Percentiles rank a stretch among this genome's conserved stretches.
Evolutionary conservation across 1,140 invertebrate species (phyloP).

Genomic region (Tribolium madens): DNA sequence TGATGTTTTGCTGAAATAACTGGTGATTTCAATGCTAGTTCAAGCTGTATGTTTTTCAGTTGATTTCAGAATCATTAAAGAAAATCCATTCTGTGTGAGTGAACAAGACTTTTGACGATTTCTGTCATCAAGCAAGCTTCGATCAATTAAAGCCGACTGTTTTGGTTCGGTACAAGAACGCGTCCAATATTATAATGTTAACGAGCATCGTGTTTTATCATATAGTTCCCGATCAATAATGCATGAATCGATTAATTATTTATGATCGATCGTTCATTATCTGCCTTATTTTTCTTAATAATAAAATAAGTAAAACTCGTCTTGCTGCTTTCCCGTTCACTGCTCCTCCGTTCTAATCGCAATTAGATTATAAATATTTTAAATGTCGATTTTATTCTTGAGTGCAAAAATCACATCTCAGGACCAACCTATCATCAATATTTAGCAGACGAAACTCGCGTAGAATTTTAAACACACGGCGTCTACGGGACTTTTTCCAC

Average conservation of each 20-base stretch:
- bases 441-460: constrained; percentile 42
- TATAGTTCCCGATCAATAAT: constrained; percentile 59
- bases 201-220: constrained; percentile 54
- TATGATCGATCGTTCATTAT: constrained; percentile 60
- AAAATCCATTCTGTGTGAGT: neutral
- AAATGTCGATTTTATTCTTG: neutral
- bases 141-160: constrained; percentile 57
- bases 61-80: neutral
- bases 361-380: neutral
- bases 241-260: constrained; percentile 59
- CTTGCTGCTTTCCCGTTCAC: neutral
- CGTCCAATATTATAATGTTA: constrained; percentile 54
- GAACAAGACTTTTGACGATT: constrained; percentile 53
- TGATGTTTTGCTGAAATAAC: too few relatives aligned
- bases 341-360: constrained; percentile 7
- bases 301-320: constrained; percentile 51
- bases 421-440: constrained; percentile 42
- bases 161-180: constrained; percentile 53
- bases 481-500: constrained; percentile 52
- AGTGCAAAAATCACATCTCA: neutral
- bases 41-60: too few relatives aligned
- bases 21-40: too few relatives aligned
- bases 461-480: constrained; percentile 51
- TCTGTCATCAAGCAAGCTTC: constrained; percentile 55
- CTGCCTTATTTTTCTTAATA: constrained; percentile 55